Evolutionary conservation across 2,113 vertebrate species (phyloP).

Genomic region (Trichechus manatus): DNA sequence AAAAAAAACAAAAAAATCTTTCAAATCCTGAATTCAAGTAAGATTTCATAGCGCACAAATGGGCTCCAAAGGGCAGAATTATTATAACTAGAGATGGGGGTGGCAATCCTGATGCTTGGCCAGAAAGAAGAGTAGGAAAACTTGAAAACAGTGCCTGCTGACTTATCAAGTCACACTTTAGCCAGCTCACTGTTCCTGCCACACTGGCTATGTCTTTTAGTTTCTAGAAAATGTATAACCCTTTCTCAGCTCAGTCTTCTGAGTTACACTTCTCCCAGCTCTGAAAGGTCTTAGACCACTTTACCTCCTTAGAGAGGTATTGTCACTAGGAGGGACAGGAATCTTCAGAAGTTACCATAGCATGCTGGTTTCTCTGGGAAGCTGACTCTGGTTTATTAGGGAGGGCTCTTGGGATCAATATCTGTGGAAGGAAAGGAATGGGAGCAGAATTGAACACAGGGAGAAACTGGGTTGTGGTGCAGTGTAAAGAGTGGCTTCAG

Average conservation of each 20-base stretch:
- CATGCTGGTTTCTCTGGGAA: background rate
- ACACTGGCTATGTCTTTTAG: background rate
- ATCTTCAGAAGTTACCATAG: background rate
- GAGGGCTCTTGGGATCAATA: background rate
- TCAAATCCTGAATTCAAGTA: background rate
- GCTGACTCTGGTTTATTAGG: background rate
- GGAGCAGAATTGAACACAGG: background rate
- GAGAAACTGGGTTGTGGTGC: background rate
- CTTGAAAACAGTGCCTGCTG: background rate
- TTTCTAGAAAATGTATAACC: background rate
- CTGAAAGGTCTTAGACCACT: background rate
- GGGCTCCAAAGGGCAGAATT: background rate
- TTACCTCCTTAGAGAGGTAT: background rate
- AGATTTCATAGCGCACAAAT: background rate
- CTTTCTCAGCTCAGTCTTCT: background rate
- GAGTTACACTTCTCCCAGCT: background rate
- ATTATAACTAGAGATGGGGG: background rate
- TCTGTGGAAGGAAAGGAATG: background rate
- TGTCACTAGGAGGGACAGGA: background rate
- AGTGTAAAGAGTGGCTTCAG: background rate
- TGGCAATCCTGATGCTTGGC: background rate
- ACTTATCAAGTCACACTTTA: background rate
- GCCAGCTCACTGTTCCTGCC: background rate
- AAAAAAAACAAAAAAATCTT: background rate
- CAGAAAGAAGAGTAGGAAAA: background rate